A percentile compares a stretch with the other conserved stretches of the same genome.
Conservation (phyloP, 2,113 vertebrate species). For the Sphaerodactylus townsendi region DNA sequence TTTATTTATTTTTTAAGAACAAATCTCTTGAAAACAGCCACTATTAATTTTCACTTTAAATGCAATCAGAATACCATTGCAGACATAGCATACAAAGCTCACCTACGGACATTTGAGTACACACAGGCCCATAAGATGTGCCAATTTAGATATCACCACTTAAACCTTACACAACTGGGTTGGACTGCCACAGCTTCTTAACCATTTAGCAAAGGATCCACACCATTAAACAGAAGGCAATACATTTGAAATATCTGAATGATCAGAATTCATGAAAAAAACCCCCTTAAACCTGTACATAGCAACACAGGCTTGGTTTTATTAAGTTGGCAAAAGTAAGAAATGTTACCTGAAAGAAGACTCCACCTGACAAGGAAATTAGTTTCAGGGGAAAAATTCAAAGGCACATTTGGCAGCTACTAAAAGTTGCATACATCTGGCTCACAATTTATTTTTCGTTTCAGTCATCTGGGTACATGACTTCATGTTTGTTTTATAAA, state of each 20-base stretch:
- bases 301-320: slow-evolving; percentile 57
- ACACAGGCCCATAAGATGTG: slow-evolving; percentile 60
- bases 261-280: slow-evolving; percentile 51
- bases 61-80: slow-evolving; percentile 67
- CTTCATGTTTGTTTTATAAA: slow-evolving; percentile 18
- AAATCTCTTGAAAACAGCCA: slow-evolving; percentile 70
- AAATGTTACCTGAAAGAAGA: slow-evolving; percentile 52
- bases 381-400: slow-evolving; percentile 59
- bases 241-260: slow-evolving; percentile 45
- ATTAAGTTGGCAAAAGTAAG: slow-evolving; percentile 54
- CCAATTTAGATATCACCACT: slow-evolving; percentile 48
- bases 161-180: slow-evolving; percentile 59
- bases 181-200: slow-evolving; percentile 58
- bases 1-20: slow-evolving; percentile 61
- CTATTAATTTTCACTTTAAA: slow-evolving; percentile 67
- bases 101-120: slow-evolving; percentile 61
- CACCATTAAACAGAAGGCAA: slow-evolving; percentile 63
- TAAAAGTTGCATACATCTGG: slow-evolving; percentile 62
- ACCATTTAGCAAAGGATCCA: slow-evolving; percentile 61
- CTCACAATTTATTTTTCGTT: slow-evolving; percentile 39
- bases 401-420: slow-evolving; percentile 74
- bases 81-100: slow-evolving; percentile 63
- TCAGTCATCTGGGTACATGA: neutral
- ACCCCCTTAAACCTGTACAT: slow-evolving; percentile 54
- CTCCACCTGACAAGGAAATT: slow-evolving; percentile 25